These are phyloP conservation scores for Macquaria australasica DNA, from an alignment of 2,113 vertebrate species.

Conservation along the genomic window DNA sequence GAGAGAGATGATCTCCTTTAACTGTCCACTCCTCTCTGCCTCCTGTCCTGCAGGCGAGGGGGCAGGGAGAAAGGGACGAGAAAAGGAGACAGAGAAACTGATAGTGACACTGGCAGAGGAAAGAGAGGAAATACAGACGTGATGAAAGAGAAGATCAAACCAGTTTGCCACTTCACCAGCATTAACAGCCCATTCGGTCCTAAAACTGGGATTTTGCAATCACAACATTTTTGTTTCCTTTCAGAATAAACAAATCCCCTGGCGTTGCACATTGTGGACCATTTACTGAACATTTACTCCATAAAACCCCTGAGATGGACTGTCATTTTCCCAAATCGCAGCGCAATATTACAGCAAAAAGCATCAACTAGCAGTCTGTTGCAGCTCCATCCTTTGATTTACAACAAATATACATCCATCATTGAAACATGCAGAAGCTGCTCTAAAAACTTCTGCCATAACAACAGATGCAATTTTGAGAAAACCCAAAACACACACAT, in stretches of 20 bases:
- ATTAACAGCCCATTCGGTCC: slow-evolving; percentile 23
- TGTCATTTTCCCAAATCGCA: slow-evolving; percentile 58
- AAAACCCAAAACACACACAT: slow-evolving; percentile 39
- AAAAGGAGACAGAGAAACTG: slow-evolving; percentile 35
- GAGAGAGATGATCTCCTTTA: slow-evolving; percentile 71
- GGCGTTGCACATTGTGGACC: slow-evolving; percentile 21
- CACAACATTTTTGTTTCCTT: slow-evolving; percentile 42
- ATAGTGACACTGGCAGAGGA: slow-evolving; percentile 46
- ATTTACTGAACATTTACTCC: slow-evolving; percentile 52
- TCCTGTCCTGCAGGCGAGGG: slow-evolving; percentile 62
- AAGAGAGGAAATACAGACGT: slow-evolving; percentile 8
- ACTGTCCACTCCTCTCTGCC: slow-evolving; percentile 74
- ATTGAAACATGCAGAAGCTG: slow-evolving; percentile 7
- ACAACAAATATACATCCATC: slow-evolving; percentile 34
- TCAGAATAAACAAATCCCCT: slow-evolving; percentile 49
- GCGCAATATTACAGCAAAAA: slow-evolving; percentile 43
- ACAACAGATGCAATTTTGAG: slow-evolving; percentile 33
- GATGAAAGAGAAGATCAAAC: slow-evolving; percentile 47
- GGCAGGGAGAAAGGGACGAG: slow-evolving; percentile 8
- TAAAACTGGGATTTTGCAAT: slow-evolving; percentile 31
- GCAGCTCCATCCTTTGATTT: slow-evolving; percentile 55
- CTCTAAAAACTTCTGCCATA: slow-evolving; percentile 16
- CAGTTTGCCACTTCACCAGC: slow-evolving; percentile 27
- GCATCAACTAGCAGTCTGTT: slow-evolving; percentile 18
- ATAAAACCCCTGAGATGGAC: slow-evolving; percentile 49